Base-by-base conservation (phyloP, 2,888 invertebrate genomes). In the Troglohyphantes excavatus region DNA sequence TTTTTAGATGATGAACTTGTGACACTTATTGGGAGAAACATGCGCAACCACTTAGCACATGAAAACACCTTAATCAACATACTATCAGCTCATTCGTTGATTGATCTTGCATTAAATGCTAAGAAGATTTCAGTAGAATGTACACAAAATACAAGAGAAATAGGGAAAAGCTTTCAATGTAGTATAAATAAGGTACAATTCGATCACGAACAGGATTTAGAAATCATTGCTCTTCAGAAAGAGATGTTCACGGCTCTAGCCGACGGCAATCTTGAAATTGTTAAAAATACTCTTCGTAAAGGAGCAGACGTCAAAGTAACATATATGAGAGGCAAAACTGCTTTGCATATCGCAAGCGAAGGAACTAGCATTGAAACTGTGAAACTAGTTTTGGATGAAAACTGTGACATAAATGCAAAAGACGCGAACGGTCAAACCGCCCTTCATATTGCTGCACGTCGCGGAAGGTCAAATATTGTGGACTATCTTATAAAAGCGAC, bases 11-110 rank as follows among this genome's bases (percentile, higher is more conserved):
- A 59, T 0, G 19, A 70, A 9, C 1, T 1, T 0, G 70, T 79
- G 11, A n/a, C 70, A 19, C 29, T 87, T 11, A 23, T 59, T 23
- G 87, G 87, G 13, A 79, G 27, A 70, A 19, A n/a, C n/a, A 59
- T 87, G 21, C 59, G 79, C 13, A 79, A 87, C 13, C 63, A 87
- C 27, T 61, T 87, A 11, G 79, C 79, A 6, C 79, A 87, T 61
- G 70, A 53, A 6, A 87, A 79, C 70, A 7, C 9, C 13, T 33
- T 87, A 9, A 7, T 59, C n/a, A 39, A 87, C n/a, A 2, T 79
- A 5, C n/a, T 87, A 9, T 2, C 19, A 19, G 11, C 61, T 17
- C 29, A 65, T 23, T 23, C 46, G 1, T 43, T 43, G n/a, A 19
- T 67, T 11, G 59, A 53, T 21, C 3, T 87, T 3, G 2, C 63